Evolutionary conservation across 2,113 vertebrate genomes (phyloP).

Genomic region (Myiozetetes cayanensis): DNA sequence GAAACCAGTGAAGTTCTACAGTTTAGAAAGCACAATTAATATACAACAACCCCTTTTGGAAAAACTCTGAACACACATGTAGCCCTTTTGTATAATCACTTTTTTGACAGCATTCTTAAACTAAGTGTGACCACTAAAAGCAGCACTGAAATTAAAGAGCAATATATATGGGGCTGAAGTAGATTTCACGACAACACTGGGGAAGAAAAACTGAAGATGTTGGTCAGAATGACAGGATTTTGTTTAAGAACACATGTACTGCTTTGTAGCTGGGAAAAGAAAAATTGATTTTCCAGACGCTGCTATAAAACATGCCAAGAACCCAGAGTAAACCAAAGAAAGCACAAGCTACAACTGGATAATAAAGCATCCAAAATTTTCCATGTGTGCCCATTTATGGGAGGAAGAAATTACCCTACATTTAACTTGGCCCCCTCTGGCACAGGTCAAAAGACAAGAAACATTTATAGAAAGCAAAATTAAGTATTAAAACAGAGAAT

Average conservation of each 20-base stretch:
- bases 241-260: conserved; percentile 28
- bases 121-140: background rate
- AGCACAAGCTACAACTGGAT: background rate
- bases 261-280: conserved; percentile 27
- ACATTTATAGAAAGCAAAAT: background rate
- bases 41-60: background rate
- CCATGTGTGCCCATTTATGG: background rate
- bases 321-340: conserved; percentile 6
- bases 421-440: background rate
- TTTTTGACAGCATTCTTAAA: conserved; percentile 21
- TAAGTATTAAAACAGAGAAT: background rate
- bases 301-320: conserved; percentile 31
- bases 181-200: background rate
- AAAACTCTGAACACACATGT: background rate
- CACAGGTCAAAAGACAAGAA: background rate
- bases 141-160: conserved; percentile 1
- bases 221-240: background rate
- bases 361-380: background rate
- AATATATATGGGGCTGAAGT: background rate
- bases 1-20: background rate
- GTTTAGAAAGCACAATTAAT: background rate
- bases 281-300: conserved; percentile 57
- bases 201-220: background rate
- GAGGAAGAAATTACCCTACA: background rate
- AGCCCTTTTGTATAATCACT: background rate